Conservation (phyloP, 2,113 vertebrate genomes). For the Saimiri boliviensis region DNA sequence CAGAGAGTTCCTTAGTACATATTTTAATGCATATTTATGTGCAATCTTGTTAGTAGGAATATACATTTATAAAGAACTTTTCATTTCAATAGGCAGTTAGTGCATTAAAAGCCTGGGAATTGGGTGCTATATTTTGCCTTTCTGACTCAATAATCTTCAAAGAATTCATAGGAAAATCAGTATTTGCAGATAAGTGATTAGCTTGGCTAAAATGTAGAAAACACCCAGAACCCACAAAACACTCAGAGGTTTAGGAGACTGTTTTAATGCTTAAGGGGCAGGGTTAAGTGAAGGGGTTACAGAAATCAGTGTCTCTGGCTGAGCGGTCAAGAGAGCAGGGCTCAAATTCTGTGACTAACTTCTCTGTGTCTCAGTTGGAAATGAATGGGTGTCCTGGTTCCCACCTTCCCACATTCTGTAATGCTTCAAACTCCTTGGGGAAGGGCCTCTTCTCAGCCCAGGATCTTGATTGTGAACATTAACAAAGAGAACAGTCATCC, state of each 20-base stretch:
- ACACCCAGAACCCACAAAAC: neutral
- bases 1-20: neutral
- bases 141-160: neutral
- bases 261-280: neutral
- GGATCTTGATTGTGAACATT: neutral
- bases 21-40: neutral
- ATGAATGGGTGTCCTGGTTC: rapidly evolving
- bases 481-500: neutral
- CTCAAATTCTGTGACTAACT: neutral
- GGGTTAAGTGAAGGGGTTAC: neutral
- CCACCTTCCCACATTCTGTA: neutral
- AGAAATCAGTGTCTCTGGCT: neutral
- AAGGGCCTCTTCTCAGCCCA: neutral
- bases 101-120: neutral
- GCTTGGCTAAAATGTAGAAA: neutral
- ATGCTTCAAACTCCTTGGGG: neutral
- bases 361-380: neutral
- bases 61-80: neutral
- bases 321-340: neutral
- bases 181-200: neutral
- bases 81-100: neutral
- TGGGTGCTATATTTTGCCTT: neutral
- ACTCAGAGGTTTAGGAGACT: neutral
- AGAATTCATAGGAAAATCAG: neutral
- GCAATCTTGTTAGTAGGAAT: neutral